Percentiles rank a stretch among this genome's conserved stretches.
Evolutionary conservation across 1,140 invertebrate genomes (phyloP).

Genomic region (Heliconius eleuchia): DNA sequence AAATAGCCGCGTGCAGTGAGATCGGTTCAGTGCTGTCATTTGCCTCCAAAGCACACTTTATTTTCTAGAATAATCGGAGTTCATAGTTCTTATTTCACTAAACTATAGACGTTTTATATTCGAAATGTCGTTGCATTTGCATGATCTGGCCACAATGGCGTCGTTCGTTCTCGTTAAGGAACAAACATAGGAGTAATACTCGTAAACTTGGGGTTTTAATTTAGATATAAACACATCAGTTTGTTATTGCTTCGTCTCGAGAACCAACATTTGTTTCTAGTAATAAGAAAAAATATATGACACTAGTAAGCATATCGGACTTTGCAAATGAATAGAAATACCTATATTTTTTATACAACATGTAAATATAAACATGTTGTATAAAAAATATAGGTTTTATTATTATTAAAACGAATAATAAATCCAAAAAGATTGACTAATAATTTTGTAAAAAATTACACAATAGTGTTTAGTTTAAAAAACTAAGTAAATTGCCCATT

Average conservation of each 20-base stretch:
- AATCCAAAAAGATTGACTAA: too few species aligned
- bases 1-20: slow-evolving; percentile 61
- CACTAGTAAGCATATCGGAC: neutral
- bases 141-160: slow-evolving; percentile 10
- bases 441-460: too few species aligned
- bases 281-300: neutral
- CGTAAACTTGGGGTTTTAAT: slow-evolving; percentile 12
- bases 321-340: neutral
- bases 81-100: slow-evolving; percentile 13
- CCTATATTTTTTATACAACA: too few species aligned
- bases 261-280: neutral
- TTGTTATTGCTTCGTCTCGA: neutral
- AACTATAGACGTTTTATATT: slow-evolving; percentile 6
- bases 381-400: too few species aligned
- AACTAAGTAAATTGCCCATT: too few species aligned
- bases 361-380: too few species aligned
- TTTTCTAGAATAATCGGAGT: slow-evolving; percentile 46
- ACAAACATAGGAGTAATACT: neutral
- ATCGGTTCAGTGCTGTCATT: slow-evolving; percentile 63
- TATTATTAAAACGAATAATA: too few species aligned
- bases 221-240: slow-evolving; percentile 10
- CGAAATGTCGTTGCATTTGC: slow-evolving; percentile 5
- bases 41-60: slow-evolving; percentile 56
- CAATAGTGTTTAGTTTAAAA: too few species aligned
- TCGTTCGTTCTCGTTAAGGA: slow-evolving; percentile 14